Evolutionary conservation across 2,113 vertebrate species (phyloP).

Genomic region (Cercopithecus mona): DNA sequence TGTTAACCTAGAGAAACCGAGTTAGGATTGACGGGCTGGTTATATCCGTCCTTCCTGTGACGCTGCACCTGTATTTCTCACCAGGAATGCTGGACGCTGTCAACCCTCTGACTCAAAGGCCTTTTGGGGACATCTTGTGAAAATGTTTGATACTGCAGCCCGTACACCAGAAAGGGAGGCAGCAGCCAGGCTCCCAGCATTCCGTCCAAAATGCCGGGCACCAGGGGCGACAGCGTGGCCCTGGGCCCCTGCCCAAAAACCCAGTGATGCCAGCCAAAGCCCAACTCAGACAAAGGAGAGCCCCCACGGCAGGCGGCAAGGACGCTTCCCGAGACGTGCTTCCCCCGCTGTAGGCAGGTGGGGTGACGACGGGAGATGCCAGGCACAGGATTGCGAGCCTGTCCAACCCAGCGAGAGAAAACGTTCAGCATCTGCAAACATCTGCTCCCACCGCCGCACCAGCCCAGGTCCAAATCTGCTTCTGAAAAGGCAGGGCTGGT

Average conservation of each 20-base stretch:
- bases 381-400: background rate
- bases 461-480: background rate
- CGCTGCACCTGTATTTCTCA: background rate
- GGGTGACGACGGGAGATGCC: background rate
- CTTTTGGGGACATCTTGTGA: slow-evolving; percentile 79
- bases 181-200: background rate
- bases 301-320: too few relatives aligned
- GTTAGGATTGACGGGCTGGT: background rate
- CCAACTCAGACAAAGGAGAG: background rate
- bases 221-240: background rate
- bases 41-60: background rate
- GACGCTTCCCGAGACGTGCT: rapidly evolving
- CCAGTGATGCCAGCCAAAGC: too few relatives aligned
- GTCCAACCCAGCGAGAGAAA: background rate
- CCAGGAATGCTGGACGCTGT: background rate
- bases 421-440: background rate
- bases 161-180: rapidly evolving
- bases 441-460: background rate
- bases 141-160: slow-evolving; percentile 56
- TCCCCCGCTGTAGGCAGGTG: background rate
- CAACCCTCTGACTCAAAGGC: background rate
- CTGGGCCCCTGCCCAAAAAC: background rate
- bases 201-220: rapidly evolving
- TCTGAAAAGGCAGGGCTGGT: background rate
- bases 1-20: background rate